Evolutionary conservation across 1,140 invertebrate genomes (phyloP).

Genomic region (Catajapyx aquilonaris): DNA sequence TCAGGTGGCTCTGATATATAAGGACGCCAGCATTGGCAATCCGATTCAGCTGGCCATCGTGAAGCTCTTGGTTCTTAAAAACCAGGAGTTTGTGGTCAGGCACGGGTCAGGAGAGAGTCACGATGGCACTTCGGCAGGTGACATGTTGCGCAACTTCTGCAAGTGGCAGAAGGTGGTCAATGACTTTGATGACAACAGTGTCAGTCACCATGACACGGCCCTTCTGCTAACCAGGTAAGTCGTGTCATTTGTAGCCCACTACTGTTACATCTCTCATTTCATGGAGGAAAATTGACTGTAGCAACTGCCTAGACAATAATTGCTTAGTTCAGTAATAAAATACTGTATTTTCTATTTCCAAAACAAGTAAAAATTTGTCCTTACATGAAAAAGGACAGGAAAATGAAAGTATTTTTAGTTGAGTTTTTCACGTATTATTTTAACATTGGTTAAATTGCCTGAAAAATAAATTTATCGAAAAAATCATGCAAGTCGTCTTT

Average conservation of each 20-base stretch:
- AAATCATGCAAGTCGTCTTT: too few relatives aligned
- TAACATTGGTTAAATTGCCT: too few relatives aligned
- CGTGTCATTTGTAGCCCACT: too few relatives aligned
- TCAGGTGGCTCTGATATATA: slow-evolving; percentile 51
- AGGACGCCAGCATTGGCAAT: slow-evolving; percentile 60
- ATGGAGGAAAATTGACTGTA: too few relatives aligned
- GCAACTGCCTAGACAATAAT: too few relatives aligned
- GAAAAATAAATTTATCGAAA: too few relatives aligned
- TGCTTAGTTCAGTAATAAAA: too few relatives aligned
- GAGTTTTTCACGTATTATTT: too few relatives aligned
- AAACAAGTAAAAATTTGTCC: too few relatives aligned
- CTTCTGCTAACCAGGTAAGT: slow-evolving; percentile 47
- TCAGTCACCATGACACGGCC: slow-evolving; percentile 43
- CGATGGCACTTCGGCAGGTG: slow-evolving; percentile 29
- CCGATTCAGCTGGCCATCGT: slow-evolving; percentile 54
- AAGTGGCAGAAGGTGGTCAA: slow-evolving; percentile 39
- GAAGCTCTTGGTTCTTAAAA: slow-evolving; percentile 34
- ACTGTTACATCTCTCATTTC: neutral
- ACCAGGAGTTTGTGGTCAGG: slow-evolving; percentile 23
- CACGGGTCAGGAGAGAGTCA: slow-evolving; percentile 1
- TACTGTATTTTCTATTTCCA: too few relatives aligned
- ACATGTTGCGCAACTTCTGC: slow-evolving; percentile 50
- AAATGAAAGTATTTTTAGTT: too few relatives aligned
- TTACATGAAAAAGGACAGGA: too few relatives aligned
- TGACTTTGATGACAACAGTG: slow-evolving; percentile 22